phyloP scores from a whole-genome alignment of 2,888 invertebrate species.

The Agrenia bidenticulata region DNA sequence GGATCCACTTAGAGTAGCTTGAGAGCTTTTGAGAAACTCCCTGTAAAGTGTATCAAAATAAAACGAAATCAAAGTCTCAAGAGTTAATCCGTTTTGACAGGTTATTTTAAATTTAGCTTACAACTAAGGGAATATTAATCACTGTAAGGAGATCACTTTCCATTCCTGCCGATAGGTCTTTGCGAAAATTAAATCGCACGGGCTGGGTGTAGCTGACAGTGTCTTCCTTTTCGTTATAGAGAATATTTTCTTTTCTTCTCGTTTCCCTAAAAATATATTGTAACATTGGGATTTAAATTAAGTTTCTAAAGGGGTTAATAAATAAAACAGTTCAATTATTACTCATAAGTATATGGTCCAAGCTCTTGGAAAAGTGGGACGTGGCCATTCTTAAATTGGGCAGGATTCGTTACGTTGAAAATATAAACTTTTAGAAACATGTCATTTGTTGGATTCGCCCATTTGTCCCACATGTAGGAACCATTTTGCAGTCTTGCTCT shows the following conservation, averaged over 20 bases:
- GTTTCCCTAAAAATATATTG: conserved; percentile 21
- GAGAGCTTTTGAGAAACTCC: conserved; percentile 11
- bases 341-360: conserved; percentile 29
- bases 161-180: conserved; percentile 16
- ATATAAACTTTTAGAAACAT: conserved; percentile 18
- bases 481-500: conserved; percentile 17
- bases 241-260: conserved; percentile 12
- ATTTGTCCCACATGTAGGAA: conserved; percentile 22
- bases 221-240: conserved; percentile 12
- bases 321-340: neutral
- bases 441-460: conserved; percentile 23
- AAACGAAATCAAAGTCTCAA: neutral
- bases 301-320: neutral
- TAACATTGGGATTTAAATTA: neutral
- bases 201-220: conserved; percentile 17
- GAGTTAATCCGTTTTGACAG: neutral
- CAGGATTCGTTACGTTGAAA: conserved; percentile 28
- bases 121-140: conserved; percentile 27
- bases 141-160: conserved; percentile 17
- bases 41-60: conserved; percentile 11
- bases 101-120: conserved; percentile 5
- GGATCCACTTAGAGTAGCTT: conserved; percentile 18
- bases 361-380: conserved; percentile 21
- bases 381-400: conserved; percentile 11
- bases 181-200: conserved; percentile 12